A percentile compares a stretch with the other conserved stretches of the same genome.
Conservation (phyloP, 2,113 vertebrate species). For the Rafetus swinhoei region DNA sequence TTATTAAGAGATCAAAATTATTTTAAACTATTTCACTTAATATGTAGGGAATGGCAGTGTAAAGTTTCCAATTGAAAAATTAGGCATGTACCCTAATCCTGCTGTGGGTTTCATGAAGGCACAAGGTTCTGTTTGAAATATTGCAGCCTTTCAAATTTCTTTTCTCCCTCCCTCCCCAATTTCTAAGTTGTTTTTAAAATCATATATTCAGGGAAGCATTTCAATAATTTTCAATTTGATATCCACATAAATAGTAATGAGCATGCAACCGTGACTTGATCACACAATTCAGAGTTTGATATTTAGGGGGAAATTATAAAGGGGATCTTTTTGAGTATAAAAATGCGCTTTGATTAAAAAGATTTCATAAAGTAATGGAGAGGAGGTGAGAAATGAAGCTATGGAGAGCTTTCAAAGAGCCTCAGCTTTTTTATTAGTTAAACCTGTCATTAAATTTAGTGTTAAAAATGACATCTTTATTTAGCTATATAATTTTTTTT, state of each 20-base stretch:
- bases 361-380: neutral
- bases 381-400: neutral
- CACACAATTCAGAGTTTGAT: neutral
- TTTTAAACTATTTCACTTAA: neutral
- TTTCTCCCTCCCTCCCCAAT: neutral
- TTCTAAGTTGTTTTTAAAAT: neutral
- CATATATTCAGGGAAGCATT: neutral
- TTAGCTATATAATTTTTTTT: neutral
- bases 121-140: neutral
- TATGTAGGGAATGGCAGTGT: neutral
- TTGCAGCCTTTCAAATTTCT: neutral
- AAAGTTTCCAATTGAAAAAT: neutral
- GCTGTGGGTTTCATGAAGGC: neutral
- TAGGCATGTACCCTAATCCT: neutral
- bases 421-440: neutral
- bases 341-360: neutral
- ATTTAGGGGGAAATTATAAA: neutral
- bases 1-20: neutral
- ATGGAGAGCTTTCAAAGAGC: neutral
- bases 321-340: neutral
- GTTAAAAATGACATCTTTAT: neutral
- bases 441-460: neutral
- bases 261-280: neutral
- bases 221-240: neutral
- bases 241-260: neutral